Evolutionary conservation across 2,888 invertebrate species (phyloP), one percentile per base, ranked within the genome.

Genomic region (Pollenia labialis): DNA sequence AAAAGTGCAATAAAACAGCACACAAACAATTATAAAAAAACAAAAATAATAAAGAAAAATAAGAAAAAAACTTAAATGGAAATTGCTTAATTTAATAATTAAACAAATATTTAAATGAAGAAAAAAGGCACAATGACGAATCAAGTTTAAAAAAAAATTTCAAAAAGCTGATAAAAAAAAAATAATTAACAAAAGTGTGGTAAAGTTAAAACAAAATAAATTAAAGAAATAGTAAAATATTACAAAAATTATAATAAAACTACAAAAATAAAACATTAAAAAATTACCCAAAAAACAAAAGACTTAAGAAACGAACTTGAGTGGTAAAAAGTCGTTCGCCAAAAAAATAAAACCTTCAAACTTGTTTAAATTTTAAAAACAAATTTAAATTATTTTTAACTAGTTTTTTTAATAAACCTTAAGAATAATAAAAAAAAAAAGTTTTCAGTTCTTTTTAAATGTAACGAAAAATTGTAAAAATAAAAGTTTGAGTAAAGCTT

Each of bases 161-260:
- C 64, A 54, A 62, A 7, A n/a, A 11, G 64, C 52, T 7, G 54
- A 50, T 40, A 68, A n/a, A 68, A 50, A 14, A 14, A 42, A 42
- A 58, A 16, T 4, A 60, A 16, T 40, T 48, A 40, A 40, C 23
- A 75, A 52, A 6, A 62, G 52, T 40, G 69, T 71, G 69, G 16
- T 52, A 42, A 52, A 42, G 12, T 6, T 69, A 16, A 18, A 18
- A 54, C n/a, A 52, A 14, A 64, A 46, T 12, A 87, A 58, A 75
- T n/a, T 50, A 81, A 81, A 48, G 58, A 69, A 75, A 77, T 23
- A 48, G 18, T 40, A 69, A 23, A 60, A 75, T 56, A 18, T 46
- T 52, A 56, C 8, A 56, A 64, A 58, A 69, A 42, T 69, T 82
- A 79, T 85, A 88, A 68, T 60, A 77, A 88, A 88, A 85, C 85